Evolutionary conservation across 2,113 vertebrate species (phyloP), one percentile per base, ranked within the genome.

Genomic region (Anarrhichthys ocellatus): DNA sequence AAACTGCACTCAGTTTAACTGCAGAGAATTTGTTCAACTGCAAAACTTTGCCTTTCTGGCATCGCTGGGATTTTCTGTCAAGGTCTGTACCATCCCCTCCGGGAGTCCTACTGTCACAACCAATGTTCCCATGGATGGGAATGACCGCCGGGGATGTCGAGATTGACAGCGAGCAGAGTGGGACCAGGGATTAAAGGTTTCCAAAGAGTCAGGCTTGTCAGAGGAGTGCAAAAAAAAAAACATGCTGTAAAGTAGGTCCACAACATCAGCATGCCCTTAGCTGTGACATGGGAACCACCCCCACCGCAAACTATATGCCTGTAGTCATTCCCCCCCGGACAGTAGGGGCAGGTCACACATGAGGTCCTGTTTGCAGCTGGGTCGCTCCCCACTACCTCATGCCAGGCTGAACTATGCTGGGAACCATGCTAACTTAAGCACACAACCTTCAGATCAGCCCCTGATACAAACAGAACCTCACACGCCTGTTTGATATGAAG

Each of bases 41-140:
- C 54, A 40, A 62, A 84, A 80, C 73, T 73, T 73, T 87, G 85
- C 50, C n/a, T 85, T 74, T 89, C 42, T 77, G 74, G 67, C 66
- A 11, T 70, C 1, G 6, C n/a, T 7, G 8, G 5, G 38, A 59
- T 68, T 76, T 71, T 82, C 78, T 76, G 81, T 86, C 76, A 54
- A 78, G 75, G 79, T 69, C 68, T 58, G 78, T 68, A 40, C 44
- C 63, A 22, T 46, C 29, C 76, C 81, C 85, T 77, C 20, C 14
- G 74, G 83, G 80, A 73, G 74, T 70, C 76, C 76, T n/a, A 42
- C 81, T 91, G 89, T 92, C 89, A 89, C 58, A 73, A 83, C 81
- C 77, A 79, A 64, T 79, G 88, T 94, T 95, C 93, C 92, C 93
- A 93, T 92, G 92, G 86, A 90, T 86, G 59, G 67, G 85, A 79